phyloP scores from a whole-genome alignment of 1,140 invertebrate genomes.

The Drosophila sturtevanti region DNA sequence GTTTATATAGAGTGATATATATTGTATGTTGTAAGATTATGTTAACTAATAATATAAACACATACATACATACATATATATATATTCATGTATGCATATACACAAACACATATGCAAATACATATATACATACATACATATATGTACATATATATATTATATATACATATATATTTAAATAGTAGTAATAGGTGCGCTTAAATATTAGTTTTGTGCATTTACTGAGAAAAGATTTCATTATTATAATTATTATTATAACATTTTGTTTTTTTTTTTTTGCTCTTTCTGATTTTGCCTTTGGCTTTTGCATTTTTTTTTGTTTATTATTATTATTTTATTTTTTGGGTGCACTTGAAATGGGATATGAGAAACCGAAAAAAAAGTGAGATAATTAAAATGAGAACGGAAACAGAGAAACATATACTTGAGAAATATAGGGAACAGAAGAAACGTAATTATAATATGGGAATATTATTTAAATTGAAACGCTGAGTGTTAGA shows the following conservation, averaged over 20 bases:
- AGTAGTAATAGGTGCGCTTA: constrained; percentile 45
- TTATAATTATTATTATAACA: neutral
- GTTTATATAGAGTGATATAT: constrained; percentile 65
- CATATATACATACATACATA: constrained; percentile 17
- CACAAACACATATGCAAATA: too few species aligned
- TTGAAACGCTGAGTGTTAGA: constrained; percentile 45
- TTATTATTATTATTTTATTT: constrained; percentile 48
- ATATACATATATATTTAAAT: constrained; percentile 30
- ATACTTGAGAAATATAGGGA: too few species aligned
- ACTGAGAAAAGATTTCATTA: constrained; percentile 1
- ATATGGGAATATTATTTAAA: neutral
- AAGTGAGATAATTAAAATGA: constrained; percentile 6
- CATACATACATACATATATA: constrained; percentile 17
- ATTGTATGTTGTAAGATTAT: constrained; percentile 13
- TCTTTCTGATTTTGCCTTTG: neutral
- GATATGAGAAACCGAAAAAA: constrained; percentile 31
- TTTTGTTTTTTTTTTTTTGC: neutral
- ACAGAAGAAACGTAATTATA: neutral
- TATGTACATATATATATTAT: too few species aligned
- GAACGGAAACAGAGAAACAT: neutral
- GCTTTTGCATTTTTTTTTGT: neutral
- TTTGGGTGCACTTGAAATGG: constrained; percentile 63
- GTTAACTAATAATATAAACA: constrained; percentile 23
- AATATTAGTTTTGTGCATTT: constrained; percentile 57
- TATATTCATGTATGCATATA: too few species aligned